A percentile compares a stretch with the other conserved stretches of the same genome.
Conservation (phyloP, 2,888 invertebrate species). For the Maniola hyperantus region DNA sequence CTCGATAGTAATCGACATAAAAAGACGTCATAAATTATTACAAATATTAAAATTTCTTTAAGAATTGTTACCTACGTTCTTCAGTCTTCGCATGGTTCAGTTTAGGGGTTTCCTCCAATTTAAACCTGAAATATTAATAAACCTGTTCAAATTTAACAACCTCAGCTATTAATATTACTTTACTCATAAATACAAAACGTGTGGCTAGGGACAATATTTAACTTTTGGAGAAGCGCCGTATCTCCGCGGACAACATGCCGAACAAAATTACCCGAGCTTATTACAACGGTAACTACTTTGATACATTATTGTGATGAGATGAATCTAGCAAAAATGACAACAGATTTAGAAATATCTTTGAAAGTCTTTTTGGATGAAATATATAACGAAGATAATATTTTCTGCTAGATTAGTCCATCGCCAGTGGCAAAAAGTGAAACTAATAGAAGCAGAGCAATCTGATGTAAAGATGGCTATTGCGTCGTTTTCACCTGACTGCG, state of each 20-base stretch:
- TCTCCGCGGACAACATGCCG: neutral
- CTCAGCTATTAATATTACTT: slow-evolving; percentile 36
- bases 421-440: too few species aligned
- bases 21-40: slow-evolving; percentile 15
- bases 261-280: neutral
- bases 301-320: neutral
- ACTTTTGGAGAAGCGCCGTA: neutral
- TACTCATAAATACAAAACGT: neutral
- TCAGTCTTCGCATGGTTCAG: slow-evolving; percentile 61
- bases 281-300: neutral
- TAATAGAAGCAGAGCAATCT: too few species aligned
- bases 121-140: slow-evolving; percentile 72
- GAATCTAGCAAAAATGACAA: too few species aligned
- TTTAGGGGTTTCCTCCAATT: slow-evolving; percentile 60
- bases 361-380: too few species aligned
- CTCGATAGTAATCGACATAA: neutral
- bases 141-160: slow-evolving; percentile 55
- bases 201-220: neutral
- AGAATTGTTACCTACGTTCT: slow-evolving; percentile 52
- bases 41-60: slow-evolving; percentile 28
- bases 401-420: too few species aligned
- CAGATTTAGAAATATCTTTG: too few species aligned
- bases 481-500: too few species aligned
- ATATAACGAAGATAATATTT: too few species aligned
- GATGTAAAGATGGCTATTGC: too few species aligned